Evolutionary conservation across 2,888 invertebrate genomes (phyloP), one percentile per base, ranked within the genome.

Genomic region (Cerceris ruficornis): DNA sequence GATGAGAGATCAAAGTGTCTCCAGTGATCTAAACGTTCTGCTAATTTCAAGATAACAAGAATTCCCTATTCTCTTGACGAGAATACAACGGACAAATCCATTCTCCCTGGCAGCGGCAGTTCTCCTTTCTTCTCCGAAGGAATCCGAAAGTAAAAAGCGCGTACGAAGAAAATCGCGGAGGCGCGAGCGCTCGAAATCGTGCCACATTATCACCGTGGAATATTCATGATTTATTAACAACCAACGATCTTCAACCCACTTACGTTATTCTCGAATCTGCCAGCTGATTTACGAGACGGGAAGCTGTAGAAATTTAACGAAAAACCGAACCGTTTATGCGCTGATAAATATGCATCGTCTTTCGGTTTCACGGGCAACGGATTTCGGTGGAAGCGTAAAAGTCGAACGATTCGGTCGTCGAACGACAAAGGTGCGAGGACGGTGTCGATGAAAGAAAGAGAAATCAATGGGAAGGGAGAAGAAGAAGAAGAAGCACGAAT

Each of bases 401-500:
- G 50, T n/a, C 50, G 50, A n/a, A 7, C 6, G n/a, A n/a, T 50
- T 50, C 6, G 9, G 11, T 13, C 9, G 46, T 46, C 11, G 9
- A 46, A 46, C 46, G 46, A 11, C 9, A 46, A 46, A 1, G 46
- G 11, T 0, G 11, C 46, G 11, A 46, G 5, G 11, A 4, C 46
- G 46, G 1, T 8, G 11, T 11, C 46, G 46, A 8, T 8, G 11
- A 46, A 46, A 8, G 49, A 60, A 42, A 42, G 75, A 66, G 61
- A 71, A 71, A 71, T 61, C 15, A 11, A 66, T 15, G 43, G 43
- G 49, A 11, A 42, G 14, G 58, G 49, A 28, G 61, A 7, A 46
- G 46, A 11, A 46, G 58, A 42, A 28, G 61, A 7, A 46, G 46
- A 11, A 46, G 11, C n/a, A n/a, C n/a, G n/a, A 50, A 50, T 50